phyloP scores from a whole-genome alignment of 2,888 invertebrate species.

The Eudemis profundana region DNA sequence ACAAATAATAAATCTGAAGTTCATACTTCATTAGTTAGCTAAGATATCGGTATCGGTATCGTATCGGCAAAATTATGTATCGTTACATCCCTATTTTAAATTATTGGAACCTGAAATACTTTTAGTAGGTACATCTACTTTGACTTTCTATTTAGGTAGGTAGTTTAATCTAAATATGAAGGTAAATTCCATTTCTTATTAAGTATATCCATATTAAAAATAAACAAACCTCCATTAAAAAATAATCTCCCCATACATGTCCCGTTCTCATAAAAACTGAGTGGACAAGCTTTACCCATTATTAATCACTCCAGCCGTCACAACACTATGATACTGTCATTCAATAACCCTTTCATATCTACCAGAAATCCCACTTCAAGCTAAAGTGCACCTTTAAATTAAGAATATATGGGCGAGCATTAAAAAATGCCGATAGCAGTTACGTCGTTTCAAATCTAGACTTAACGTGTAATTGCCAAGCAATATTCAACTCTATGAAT shows the following conservation, averaged over 20 bases:
- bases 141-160: too few relatives aligned
- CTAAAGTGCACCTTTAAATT: constrained; percentile 47
- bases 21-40: too few relatives aligned
- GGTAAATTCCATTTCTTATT: not conserved
- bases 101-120: too few relatives aligned
- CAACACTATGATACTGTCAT: constrained; percentile 82
- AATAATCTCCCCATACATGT: constrained; percentile 62
- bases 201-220: not conserved
- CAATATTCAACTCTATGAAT: constrained; percentile 47
- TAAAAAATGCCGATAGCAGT: constrained; percentile 7
- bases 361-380: constrained; percentile 4
- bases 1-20: too few relatives aligned
- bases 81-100: too few relatives aligned
- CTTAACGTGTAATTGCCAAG: constrained; percentile 31
- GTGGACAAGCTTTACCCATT: constrained; percentile 78
- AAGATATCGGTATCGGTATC: too few relatives aligned
- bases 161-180: too few relatives aligned
- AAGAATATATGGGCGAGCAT: constrained; percentile 7
- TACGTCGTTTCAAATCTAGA: constrained; percentile 52
- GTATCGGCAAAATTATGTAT: too few relatives aligned
- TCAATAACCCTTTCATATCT: constrained; percentile 77
- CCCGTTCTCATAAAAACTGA: constrained; percentile 69
- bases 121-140: too few relatives aligned
- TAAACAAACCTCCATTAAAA: constrained; percentile 47
- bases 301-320: constrained; percentile 84